Evolutionary conservation across 2,888 invertebrate species (phyloP).

Genomic region (Crepidodera aurea): DNA sequence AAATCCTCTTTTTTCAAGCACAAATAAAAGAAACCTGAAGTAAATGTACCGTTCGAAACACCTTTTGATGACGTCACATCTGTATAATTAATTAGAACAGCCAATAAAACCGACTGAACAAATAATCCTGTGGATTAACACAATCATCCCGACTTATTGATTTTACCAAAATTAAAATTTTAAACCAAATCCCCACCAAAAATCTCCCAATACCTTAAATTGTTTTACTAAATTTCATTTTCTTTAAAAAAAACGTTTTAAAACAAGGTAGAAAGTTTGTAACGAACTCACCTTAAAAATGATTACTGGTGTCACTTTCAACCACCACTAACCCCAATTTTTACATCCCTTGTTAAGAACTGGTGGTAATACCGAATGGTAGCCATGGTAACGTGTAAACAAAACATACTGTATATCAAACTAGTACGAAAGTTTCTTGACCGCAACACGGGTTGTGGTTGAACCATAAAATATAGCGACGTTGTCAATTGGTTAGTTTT

Average conservation of each 20-base stretch:
- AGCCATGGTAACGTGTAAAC: conserved; percentile 51
- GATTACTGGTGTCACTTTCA: conserved; percentile 21
- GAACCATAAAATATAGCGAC: conserved; percentile 10
- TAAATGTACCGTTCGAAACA: neutral
- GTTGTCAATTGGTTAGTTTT: conserved; percentile 13
- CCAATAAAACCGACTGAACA: conserved; percentile 13
- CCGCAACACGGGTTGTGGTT: conserved; percentile 37
- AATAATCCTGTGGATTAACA: conserved; percentile 36
- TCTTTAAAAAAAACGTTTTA: neutral
- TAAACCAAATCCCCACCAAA: neutral
- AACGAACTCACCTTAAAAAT: conserved; percentile 14
- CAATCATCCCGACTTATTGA: conserved; percentile 50
- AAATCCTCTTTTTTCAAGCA: neutral
- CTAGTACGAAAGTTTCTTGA: conserved; percentile 46
- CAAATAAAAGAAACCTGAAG: neutral
- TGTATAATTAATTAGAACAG: conserved; percentile 10
- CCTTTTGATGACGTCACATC: conserved; percentile 1
- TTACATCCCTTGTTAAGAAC: conserved; percentile 39
- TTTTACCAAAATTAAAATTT: conserved; percentile 39
- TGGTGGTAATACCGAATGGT: conserved; percentile 37
- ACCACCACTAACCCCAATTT: conserved; percentile 28
- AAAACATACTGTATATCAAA: conserved; percentile 44
- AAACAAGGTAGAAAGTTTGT: neutral
- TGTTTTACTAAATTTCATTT: conserved; percentile 12
- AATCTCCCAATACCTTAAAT: conserved; percentile 1